A percentile compares a stretch with the other conserved stretches of the same genome.
phyloP scores from a whole-genome alignment of 2,113 vertebrate species.

The Gila orcuttii region DNA sequence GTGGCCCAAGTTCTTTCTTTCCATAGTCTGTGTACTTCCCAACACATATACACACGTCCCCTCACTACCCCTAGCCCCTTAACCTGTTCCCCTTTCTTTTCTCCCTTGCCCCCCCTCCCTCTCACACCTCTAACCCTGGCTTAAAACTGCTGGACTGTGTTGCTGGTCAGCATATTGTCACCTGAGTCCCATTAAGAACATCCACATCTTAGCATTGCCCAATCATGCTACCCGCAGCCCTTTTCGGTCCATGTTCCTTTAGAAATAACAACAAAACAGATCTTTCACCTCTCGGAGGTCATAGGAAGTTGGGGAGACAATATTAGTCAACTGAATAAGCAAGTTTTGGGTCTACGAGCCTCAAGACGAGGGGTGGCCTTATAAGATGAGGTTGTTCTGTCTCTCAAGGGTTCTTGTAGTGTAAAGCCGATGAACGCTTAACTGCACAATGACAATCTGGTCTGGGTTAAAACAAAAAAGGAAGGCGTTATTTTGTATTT shows the following conservation, averaged over 20 bases:
- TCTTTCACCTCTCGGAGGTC: neutral
- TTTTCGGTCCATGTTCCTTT: conserved; percentile 39
- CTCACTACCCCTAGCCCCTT: conserved; percentile 40
- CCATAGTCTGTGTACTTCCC: conserved; percentile 18
- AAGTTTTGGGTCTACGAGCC: conserved; percentile 35
- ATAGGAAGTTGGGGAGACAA: conserved; percentile 19
- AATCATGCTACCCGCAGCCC: conserved; percentile 38
- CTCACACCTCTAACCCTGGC: conserved; percentile 54
- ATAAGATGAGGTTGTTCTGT: conserved; percentile 36
- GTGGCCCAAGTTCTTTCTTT: neutral
- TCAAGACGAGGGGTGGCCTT: conserved; percentile 1
- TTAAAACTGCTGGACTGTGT: conserved; percentile 71
- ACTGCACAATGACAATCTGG: conserved; percentile 28
- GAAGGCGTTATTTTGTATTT: conserved; percentile 23
- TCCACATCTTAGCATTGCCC: no score
- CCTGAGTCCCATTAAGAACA: conserved; percentile 76
- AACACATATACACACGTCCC: conserved; percentile 44
- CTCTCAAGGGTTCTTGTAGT: conserved; percentile 37
- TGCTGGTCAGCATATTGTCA: conserved; percentile 79
- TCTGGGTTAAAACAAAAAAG: conserved; percentile 34
- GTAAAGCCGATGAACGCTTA: conserved; percentile 50
- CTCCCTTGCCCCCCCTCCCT: neutral
- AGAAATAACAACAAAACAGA: conserved; percentile 2
- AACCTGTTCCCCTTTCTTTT: neutral
- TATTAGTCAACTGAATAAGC: conserved; percentile 33